Conservation (phyloP, 2,797 vertebrate species). For the Oophaga sylvatica region DNA sequence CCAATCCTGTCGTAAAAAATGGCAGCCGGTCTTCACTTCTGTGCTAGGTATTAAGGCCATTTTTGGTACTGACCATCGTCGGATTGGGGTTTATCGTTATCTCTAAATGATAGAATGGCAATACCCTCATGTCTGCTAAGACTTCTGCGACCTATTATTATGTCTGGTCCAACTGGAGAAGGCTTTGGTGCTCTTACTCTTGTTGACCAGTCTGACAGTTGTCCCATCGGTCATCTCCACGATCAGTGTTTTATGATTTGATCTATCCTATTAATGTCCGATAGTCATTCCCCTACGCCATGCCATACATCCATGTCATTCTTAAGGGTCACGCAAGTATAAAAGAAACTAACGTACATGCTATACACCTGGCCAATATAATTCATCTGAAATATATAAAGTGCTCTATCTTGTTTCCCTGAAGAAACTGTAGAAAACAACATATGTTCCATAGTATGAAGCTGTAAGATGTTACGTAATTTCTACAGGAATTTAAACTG, state of each 20-base stretch:
- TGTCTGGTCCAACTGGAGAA: background rate
- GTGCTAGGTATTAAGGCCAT: too few species aligned
- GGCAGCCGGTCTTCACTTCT: too few species aligned
- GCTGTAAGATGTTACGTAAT: slow-evolving; percentile 31
- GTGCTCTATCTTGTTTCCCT: background rate
- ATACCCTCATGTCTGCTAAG: background rate
- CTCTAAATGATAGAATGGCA: background rate
- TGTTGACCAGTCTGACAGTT: background rate
- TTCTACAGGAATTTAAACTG: slow-evolving; percentile 14
- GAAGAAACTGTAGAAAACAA: slow-evolving; percentile 30
- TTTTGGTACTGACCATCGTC: background rate
- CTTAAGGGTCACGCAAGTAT: background rate
- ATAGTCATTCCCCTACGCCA: background rate
- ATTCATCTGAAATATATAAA: background rate
- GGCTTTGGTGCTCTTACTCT: too few species aligned
- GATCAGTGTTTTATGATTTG: background rate
- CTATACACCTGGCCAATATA: background rate
- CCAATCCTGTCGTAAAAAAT: too few species aligned
- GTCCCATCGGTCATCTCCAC: background rate
- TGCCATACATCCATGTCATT: background rate
- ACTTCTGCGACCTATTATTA: background rate
- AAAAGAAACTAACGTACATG: background rate
- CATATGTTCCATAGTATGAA: slow-evolving; percentile 31
- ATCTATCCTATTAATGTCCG: background rate
- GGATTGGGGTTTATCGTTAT: background rate